These are phyloP conservation scores for Podargus strigoides DNA, from an alignment of 2,797 vertebrate genomes.

Conservation along the genomic window DNA sequence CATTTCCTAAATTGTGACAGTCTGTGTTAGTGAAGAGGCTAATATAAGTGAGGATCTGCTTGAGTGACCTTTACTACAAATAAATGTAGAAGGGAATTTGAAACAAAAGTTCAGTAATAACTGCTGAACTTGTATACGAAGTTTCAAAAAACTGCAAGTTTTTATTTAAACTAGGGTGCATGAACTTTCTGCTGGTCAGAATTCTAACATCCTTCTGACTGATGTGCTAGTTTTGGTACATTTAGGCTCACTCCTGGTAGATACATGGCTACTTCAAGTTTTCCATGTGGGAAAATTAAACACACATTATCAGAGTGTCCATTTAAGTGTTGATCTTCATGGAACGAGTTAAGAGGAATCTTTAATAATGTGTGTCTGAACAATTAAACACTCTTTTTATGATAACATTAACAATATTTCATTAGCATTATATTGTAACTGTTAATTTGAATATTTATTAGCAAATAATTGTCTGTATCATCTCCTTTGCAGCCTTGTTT, in stretches of 20 bases:
- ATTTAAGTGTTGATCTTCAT: background rate
- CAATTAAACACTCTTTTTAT: background rate
- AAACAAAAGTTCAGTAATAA: background rate
- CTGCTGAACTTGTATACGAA: background rate
- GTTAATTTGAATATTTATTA: background rate
- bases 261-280: background rate
- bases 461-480: background rate
- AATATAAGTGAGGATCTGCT: background rate
- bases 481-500: background rate
- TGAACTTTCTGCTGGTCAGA: background rate
- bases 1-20: background rate
- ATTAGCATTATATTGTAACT: background rate
- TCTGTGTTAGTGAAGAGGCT: background rate
- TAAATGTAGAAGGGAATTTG: background rate
- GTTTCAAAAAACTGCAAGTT: background rate
- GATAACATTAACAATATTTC: background rate
- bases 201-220: background rate
- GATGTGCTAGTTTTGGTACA: background rate
- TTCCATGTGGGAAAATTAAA: background rate
- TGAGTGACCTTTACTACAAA: background rate
- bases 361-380: background rate
- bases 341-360: background rate
- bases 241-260: background rate
- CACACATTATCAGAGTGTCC: background rate
- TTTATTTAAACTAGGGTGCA: background rate